Evolutionary conservation across 2,888 invertebrate species (phyloP).

Genomic region (Epiblema foenella): DNA sequence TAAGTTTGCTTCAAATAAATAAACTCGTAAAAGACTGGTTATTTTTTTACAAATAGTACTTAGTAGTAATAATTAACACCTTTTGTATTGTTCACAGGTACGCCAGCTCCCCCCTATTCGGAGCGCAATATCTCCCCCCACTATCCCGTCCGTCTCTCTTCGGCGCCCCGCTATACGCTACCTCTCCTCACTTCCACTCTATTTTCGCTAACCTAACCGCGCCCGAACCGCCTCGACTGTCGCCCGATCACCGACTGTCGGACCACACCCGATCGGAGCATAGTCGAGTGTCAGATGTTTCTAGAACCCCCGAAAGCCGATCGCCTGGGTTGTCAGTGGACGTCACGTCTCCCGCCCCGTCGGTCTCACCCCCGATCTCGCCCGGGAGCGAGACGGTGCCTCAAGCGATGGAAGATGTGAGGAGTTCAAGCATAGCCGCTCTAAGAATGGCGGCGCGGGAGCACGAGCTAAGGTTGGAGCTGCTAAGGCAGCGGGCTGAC

Average conservation of each 20-base stretch:
- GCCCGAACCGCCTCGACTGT: conserved; percentile 72
- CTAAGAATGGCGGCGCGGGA: conserved; percentile 94
- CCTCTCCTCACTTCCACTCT: conserved; percentile 91
- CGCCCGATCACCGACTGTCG: conserved; percentile 65
- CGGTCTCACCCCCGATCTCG: conserved; percentile 83
- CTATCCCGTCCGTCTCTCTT: conserved; percentile 73
- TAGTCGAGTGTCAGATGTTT: conserved; percentile 62
- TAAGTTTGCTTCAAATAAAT: no score
- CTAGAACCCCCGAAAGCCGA: conserved; percentile 59
- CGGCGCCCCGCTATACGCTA: conserved; percentile 76
- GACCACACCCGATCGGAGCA: conserved; percentile 56
- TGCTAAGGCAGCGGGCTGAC: conserved; percentile 89
- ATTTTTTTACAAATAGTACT: neutral
- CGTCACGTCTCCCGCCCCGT: conserved; percentile 67
- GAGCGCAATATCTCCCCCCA: conserved; percentile 74
- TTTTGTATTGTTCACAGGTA: conserved; percentile 63
- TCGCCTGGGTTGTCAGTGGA: conserved; percentile 59
- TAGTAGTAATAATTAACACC: neutral
- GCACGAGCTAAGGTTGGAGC: conserved; percentile 93
- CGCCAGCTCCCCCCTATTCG: conserved; percentile 73
- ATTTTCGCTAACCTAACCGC: conserved; percentile 92
- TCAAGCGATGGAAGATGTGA: conserved; percentile 86
- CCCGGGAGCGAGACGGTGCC: conserved; percentile 80
- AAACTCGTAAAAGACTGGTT: neutral
- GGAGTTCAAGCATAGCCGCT: conserved; percentile 94